These are phyloP conservation scores for Diaperis boleti DNA, from an alignment of 2,888 invertebrate genomes.

Conservation along the genomic window DNA sequence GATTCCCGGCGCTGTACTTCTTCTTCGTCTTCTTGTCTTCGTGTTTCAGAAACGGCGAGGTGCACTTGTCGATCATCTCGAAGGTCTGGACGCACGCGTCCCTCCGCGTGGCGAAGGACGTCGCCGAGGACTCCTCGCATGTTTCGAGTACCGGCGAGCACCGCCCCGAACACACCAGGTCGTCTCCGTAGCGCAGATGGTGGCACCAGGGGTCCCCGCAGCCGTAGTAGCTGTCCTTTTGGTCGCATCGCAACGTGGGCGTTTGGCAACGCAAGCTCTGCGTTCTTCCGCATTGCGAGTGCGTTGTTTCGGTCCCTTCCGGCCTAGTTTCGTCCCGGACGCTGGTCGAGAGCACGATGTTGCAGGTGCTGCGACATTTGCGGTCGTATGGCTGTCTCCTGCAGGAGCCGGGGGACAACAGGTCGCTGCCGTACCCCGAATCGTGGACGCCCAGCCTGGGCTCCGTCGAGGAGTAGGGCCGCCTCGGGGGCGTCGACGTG, in stretches of 20 bases:
- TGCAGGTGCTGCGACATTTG: constrained; percentile 77
- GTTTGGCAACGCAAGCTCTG: constrained; percentile 66
- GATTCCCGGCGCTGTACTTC: constrained; percentile 45
- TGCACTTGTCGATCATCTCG: constrained; percentile 65
- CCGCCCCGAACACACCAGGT: constrained; percentile 50
- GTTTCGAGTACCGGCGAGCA: constrained; percentile 65
- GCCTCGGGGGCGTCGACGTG: constrained; percentile 66
- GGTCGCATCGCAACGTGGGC: constrained; percentile 57
- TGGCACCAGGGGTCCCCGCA: constrained; percentile 68
- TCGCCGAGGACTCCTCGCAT: constrained; percentile 63
- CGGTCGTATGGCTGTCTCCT: constrained; percentile 65
- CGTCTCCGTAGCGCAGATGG: constrained; percentile 59
- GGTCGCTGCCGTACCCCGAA: constrained; percentile 71
- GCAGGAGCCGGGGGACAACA: constrained; percentile 64
- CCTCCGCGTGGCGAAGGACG: constrained; percentile 61
- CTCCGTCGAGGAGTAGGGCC: constrained; percentile 38
- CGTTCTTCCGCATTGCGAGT: constrained; percentile 59
- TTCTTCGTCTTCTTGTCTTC: constrained; percentile 44
- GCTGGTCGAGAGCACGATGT: constrained; percentile 73
- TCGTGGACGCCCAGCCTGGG: constrained; percentile 28
- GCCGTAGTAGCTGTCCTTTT: constrained; percentile 57
- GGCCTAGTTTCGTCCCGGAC: constrained; percentile 61
- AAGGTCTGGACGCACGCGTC: constrained; percentile 71
- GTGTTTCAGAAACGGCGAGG: constrained; percentile 60
- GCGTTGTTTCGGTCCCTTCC: constrained; percentile 46